Conservation (phyloP, 2,113 vertebrate species). For the Apistogramma diplotaenia region DNA sequence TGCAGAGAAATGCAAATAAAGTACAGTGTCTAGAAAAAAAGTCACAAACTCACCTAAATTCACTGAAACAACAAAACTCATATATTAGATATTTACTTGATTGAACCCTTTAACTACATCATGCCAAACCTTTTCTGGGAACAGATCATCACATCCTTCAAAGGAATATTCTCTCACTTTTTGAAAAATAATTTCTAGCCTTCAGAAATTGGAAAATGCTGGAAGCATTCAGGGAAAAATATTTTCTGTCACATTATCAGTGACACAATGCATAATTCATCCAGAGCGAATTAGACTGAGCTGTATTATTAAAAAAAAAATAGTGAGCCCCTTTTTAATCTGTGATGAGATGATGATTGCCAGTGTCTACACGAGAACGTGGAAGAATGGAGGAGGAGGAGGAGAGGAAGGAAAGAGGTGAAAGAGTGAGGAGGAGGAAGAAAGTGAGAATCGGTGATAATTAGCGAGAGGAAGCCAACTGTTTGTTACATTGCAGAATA, state of each 20-base stretch:
- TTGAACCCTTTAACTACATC: background rate
- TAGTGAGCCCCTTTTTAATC: constrained; percentile 35
- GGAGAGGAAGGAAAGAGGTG: constrained; percentile 40
- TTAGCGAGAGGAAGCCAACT: constrained; percentile 47
- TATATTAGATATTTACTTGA: background rate
- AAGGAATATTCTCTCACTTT: background rate
- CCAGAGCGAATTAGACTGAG: constrained; percentile 38
- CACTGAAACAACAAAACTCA: background rate
- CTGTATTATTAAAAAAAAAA: constrained; percentile 15
- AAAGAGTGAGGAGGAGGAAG: constrained; percentile 36
- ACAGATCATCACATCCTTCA: background rate
- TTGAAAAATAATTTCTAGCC: background rate
- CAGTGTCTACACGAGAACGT: constrained; percentile 14
- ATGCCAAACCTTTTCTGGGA: background rate
- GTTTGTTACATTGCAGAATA: constrained; percentile 43
- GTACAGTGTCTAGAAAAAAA: background rate
- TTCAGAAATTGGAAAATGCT: constrained; percentile 7
- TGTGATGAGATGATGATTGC: constrained; percentile 24
- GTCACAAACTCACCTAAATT: background rate
- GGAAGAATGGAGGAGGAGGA: constrained; percentile 26
- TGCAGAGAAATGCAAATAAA: background rate
- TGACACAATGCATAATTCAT: constrained; percentile 64
- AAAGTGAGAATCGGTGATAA: constrained; percentile 58
- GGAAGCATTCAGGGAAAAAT: constrained; percentile 39
- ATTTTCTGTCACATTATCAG: constrained; percentile 28